A percentile compares a stretch with the other conserved stretches of the same genome.
Evolutionary conservation across 2,888 invertebrate species (phyloP).

Genomic region (Pandemis heparana): DNA sequence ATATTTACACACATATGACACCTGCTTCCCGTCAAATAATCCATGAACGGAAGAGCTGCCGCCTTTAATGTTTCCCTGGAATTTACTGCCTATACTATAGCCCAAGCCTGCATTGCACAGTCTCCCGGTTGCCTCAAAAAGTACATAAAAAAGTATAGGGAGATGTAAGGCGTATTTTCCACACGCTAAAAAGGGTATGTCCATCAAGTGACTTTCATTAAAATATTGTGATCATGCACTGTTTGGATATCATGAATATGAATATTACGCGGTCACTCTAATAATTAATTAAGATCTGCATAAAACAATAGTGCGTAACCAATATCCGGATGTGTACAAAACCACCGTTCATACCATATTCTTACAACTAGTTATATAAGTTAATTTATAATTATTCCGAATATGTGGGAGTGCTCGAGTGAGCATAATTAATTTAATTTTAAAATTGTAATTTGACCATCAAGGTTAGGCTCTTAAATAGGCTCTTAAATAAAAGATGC

Average conservation of each 20-base stretch:
- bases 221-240: not conserved
- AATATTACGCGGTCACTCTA: not conserved
- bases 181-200: too few species aligned
- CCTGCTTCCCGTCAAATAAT: too few species aligned
- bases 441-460: not conserved
- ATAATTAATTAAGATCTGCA: not conserved
- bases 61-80: too few species aligned
- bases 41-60: too few species aligned
- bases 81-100: too few species aligned
- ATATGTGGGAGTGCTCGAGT: constrained; percentile 9
- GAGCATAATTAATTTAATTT: not conserved
- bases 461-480: constrained; percentile 1
- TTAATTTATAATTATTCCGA: constrained; percentile 7
- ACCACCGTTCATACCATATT: constrained; percentile 8
- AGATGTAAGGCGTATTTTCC: too few species aligned
- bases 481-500: too few species aligned
- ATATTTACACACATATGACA: too few species aligned
- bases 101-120: too few species aligned
- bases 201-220: not conserved
- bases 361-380: constrained; percentile 21
- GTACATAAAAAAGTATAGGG: too few species aligned
- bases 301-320: constrained; percentile 7
- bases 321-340: constrained; percentile 19
- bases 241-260: not conserved
- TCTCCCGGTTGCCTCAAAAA: too few species aligned